Evolutionary conservation across 1,140 invertebrate genomes (phyloP), one percentile per base, ranked within the genome.

Genomic region (Marisa cornuarietis): DNA sequence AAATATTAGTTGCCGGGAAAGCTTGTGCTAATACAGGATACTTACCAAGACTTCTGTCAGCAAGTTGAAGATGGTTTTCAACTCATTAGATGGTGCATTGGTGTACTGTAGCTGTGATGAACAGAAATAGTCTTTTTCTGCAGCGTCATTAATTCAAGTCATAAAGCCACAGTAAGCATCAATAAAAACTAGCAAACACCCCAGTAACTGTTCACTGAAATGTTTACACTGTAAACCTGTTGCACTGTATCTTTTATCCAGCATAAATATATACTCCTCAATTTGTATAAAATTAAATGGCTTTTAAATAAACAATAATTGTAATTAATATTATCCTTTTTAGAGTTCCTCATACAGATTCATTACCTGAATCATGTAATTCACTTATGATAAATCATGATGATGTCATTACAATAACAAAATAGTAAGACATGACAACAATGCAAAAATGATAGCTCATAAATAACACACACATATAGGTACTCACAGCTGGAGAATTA

Each of bases 71-170:
- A 92, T 83, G 52, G 88, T 87, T 81, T 91, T 92, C 75, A 92
- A 81, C 83, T 92, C 92, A 88, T 91, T 92, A 31, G 90, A 91
- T n/a, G 91, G 90, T 63, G 90, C 88, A 74, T 86, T 88, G 54
- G 87, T 84, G 83, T 90, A 91, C 76, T 92, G 91, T 68, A 87
- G 77, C 91, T 92, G 87, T 63, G 83, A 62, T 14, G 3, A 5
- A 54, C 31, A 66, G 62, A 51, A 69, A 42, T 42, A 42, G 31
- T 42, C 31, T 6, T 42, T 42, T 42, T 42, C 31, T 42, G 31
- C 31, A 42, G 14, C 16, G n/a, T 73, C 14, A 52, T 5, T 49
- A 52, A 52, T 24, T 73, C 71, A 73, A 49, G 14, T 13, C 42
- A 73, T 74, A 42, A 2, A 6, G 31, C 31, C 31, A 42, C 31